phyloP scores from a whole-genome alignment of 2,888 invertebrate genomes.

The Crossocerus cetratus region DNA sequence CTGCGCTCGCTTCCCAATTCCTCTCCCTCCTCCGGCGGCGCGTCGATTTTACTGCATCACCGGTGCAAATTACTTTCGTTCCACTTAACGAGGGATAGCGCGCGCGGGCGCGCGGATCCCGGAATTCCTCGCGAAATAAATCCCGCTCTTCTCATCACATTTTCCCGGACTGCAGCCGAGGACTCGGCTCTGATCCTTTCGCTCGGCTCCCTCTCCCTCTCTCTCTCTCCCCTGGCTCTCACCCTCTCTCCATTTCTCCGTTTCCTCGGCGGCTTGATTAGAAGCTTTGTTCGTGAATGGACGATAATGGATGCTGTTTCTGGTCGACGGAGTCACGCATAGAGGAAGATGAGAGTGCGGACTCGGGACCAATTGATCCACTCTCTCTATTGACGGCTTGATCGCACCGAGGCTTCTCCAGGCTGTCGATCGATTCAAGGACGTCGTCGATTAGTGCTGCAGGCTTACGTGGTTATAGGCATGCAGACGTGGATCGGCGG shows the following conservation, averaged over 20 bases:
- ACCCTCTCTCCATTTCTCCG: background rate
- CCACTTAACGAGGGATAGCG: background rate
- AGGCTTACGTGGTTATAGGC: too few relatives aligned
- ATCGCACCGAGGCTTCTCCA: too few relatives aligned
- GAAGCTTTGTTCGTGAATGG: background rate
- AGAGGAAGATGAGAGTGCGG: background rate
- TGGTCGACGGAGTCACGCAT: background rate
- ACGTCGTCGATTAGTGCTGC: too few relatives aligned
- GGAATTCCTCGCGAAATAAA: slow-evolving; percentile 3
- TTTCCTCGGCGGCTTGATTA: background rate
- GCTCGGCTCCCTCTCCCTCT: too few relatives aligned
- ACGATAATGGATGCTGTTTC: background rate
- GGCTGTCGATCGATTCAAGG: too few relatives aligned
- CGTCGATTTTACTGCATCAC: background rate
- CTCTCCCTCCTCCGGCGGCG: too few relatives aligned
- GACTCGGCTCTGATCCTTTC: background rate
- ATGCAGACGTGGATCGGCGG: background rate
- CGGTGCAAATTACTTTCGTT: slow-evolving; percentile 6
- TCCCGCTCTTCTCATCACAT: background rate
- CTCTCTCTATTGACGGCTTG: too few relatives aligned
- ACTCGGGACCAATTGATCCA: too few relatives aligned
- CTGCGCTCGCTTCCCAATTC: background rate
- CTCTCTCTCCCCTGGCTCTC: too few relatives aligned
- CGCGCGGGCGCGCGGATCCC: background rate
- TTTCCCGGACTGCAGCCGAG: background rate